Evolutionary conservation across 2,113 vertebrate genomes (phyloP).

Genomic region (Cyprinodon tularosa): DNA sequence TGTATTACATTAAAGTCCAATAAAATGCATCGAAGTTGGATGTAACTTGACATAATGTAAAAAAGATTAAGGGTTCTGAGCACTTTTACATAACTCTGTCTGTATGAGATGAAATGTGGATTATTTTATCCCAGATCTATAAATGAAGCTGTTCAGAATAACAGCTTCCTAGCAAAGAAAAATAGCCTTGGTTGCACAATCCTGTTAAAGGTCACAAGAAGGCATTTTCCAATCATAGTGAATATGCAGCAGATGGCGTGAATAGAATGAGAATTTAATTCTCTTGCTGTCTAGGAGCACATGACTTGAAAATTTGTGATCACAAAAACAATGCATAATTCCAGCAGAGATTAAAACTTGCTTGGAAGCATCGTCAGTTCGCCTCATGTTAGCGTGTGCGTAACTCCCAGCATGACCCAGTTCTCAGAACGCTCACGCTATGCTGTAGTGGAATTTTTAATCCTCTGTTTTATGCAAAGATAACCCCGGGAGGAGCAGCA

Average conservation of each 20-base stretch:
- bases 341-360: slow-evolving; percentile 23
- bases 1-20: neutral
- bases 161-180: slow-evolving; percentile 23
- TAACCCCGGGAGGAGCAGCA: slow-evolving; percentile 6
- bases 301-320: slow-evolving; percentile 23
- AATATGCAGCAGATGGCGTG: slow-evolving; percentile 34
- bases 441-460: slow-evolving; percentile 31
- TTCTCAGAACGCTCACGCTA: slow-evolving; percentile 21
- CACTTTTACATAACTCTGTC: neutral
- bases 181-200: slow-evolving; percentile 16
- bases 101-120: neutral
- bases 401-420: slow-evolving; percentile 26
- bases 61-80: too few relatives aligned
- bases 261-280: slow-evolving; percentile 27
- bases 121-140: neutral
- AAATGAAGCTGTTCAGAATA: slow-evolving; percentile 15
- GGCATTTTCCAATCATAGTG: slow-evolving; percentile 16
- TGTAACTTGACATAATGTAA: too few relatives aligned
- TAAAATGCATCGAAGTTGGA: neutral
- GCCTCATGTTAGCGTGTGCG: neutral
- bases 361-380: neutral
- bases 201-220: slow-evolving; percentile 38
- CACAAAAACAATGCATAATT: slow-evolving; percentile 46
- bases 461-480: slow-evolving; percentile 18
- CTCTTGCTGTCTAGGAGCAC: slow-evolving; percentile 10